These are phyloP conservation scores for cattle (Bos taurus) DNA, from an alignment of 2,113 vertebrate species.

Conservation along the genomic window DNA sequence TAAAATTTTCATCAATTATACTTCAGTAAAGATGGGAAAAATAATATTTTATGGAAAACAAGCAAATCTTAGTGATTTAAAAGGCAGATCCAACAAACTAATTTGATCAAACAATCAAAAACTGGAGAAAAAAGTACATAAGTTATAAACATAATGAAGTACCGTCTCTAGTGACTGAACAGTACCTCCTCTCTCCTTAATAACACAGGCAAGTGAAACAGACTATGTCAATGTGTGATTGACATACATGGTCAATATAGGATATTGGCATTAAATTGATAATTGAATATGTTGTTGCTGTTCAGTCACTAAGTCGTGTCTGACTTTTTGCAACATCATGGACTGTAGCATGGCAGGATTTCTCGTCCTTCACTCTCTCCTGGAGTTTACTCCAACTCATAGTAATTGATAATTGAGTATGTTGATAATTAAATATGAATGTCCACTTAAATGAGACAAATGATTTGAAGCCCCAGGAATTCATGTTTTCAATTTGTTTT, in stretches of 20 bases:
- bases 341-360: not conserved
- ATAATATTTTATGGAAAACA: conserved; percentile 71
- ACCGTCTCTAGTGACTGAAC: not conserved
- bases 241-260: not conserved
- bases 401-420: not conserved
- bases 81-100: conserved; percentile 78
- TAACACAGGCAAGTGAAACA: not conserved
- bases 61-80: conserved; percentile 79
- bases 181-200: not conserved
- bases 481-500: not conserved
- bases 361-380: not conserved
- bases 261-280: not conserved
- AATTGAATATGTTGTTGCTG: not conserved
- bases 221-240: not conserved
- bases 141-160: not conserved
- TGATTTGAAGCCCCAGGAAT: not conserved
- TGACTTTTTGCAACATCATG: not conserved
- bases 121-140: not conserved
- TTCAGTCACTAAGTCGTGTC: not conserved
- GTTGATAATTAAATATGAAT: not conserved
- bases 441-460: not conserved
- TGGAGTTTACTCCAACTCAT: not conserved
- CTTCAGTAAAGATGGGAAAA: not conserved
- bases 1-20: not conserved
- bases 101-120: conserved; percentile 75